Evolutionary conservation across 2,888 invertebrate species (phyloP), one percentile per base, ranked within the genome.

Genomic region (Apodemia zela): DNA sequence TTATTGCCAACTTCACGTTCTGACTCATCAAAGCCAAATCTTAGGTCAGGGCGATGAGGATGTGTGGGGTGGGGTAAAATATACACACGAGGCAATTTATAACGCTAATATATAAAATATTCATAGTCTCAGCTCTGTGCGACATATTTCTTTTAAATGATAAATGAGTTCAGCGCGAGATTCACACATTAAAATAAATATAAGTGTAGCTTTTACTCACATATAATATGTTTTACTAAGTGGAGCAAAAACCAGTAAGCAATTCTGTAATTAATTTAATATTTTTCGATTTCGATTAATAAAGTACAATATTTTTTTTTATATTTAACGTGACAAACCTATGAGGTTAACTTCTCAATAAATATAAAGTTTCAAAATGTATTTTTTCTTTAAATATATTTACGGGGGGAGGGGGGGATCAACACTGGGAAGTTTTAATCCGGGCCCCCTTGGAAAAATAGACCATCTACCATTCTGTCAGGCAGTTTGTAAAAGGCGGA

Each of bases 11-110:
- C 5, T 21, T 51, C 11, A 18, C 11, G 21, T 21, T 51, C 13
- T 42, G 15, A 42, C 42, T 42, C 42, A 42, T 42, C 42, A n/a
- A 10, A 51, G 17, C 21, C 21, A 21, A 21, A 21, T 21, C 51
- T 51, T 21, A 51, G 13, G 17, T 17, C 21, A 21, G 51, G 21
- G 13, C 21, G 21, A 51, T 21, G 21, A 21, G 13, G 13, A 18
- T 51, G 1, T 10, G 11, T 6, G 5, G 5, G 51, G 17, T 21
- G 51, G 11, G 21, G 7, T 49, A 11, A 18, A 42, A 42, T 11
- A 51, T 51, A 51, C 51, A 51, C 51, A 51, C 18, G 51, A 51
- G 51, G 51, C 51, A 18, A 21, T 51, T 51, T 13, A 51, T 21
- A 51, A 51, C 21, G 10, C 11, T 51, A 8, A 51, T 13, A 21